Conservation (phyloP, 2,113 vertebrate species). For the Macaca fascicularis region DNA sequence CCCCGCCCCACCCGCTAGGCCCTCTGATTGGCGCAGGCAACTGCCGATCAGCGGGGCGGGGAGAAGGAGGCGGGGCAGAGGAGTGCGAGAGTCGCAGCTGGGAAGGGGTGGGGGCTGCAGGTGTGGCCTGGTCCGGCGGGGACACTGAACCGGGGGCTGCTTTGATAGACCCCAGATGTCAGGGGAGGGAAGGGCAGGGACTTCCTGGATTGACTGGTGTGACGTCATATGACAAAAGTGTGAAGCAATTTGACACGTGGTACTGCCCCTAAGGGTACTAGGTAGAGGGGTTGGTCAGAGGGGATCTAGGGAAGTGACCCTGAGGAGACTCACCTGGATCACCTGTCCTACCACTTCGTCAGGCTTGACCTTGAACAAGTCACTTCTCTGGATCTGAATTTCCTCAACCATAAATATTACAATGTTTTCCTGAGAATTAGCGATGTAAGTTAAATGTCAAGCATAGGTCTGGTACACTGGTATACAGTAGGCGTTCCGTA, state of each 20-base stretch:
- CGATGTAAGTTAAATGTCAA: not conserved
- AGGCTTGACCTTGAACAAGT: slow-evolving; percentile 29
- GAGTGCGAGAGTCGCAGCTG: not conserved
- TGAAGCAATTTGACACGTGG: slow-evolving; percentile 61
- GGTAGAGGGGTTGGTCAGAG: not conserved
- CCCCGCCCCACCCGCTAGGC: slow-evolving; percentile 61
- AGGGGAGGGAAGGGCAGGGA: not conserved
- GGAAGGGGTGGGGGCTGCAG: slow-evolving; percentile 70
- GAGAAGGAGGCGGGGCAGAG: not conserved
- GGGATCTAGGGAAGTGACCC: not conserved
- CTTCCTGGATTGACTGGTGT: slow-evolving; percentile 19
- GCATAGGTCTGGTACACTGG: not conserved
- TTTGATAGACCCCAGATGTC: not conserved
- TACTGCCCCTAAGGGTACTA: not conserved
- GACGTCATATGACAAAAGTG: slow-evolving; percentile 61
- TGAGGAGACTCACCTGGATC: not conserved
- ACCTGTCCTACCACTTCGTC: not conserved
- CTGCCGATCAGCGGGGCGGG: slow-evolving; percentile 66
- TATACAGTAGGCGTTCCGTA: not conserved
- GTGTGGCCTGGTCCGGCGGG: not conserved
- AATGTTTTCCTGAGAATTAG: slow-evolving; percentile 22
- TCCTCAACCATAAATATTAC: slow-evolving; percentile 2
- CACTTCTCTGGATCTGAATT: slow-evolving; percentile 39
- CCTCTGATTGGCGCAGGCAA: slow-evolving; percentile 57
- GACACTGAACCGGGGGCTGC: not conserved